A percentile compares a stretch with the other conserved stretches of the same genome.
phyloP scores from a whole-genome alignment of 2,888 invertebrate genomes.

The Andrena bucephala region DNA sequence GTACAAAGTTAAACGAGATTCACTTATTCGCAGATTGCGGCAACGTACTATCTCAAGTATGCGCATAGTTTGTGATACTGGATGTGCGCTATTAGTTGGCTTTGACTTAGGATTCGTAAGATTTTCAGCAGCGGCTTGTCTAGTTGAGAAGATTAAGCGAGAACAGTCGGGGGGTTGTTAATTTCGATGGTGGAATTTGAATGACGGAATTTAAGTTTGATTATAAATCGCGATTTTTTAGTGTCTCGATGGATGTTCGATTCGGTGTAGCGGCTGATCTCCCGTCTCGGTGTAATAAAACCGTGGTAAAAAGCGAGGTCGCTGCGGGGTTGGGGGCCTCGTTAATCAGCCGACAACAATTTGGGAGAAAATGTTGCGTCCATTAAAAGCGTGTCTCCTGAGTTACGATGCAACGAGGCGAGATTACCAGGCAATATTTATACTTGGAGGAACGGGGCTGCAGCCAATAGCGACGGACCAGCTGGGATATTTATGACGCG shows the following conservation, averaged over 20 bases:
- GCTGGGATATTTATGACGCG: conserved; percentile 10
- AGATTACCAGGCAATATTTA: conserved; percentile 21
- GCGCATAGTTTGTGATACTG: too few species aligned
- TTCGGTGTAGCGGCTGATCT: not conserved
- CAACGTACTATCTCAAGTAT: too few species aligned
- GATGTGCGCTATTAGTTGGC: too few species aligned
- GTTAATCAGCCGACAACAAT: conserved; percentile 47
- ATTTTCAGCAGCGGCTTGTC: too few species aligned
- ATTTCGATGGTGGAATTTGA: not conserved
- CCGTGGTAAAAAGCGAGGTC: conserved; percentile 12
- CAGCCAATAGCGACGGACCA: conserved; percentile 14
- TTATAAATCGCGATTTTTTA: conserved; percentile 3
- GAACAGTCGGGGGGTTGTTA: not conserved
- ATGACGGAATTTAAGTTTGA: not conserved
- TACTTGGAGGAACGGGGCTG: not conserved
- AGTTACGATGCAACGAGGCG: conserved; percentile 24
- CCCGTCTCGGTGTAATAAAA: conserved; percentile 14
- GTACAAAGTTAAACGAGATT: too few species aligned
- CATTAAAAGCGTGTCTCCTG: conserved; percentile 30
- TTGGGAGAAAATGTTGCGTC: conserved; percentile 41
- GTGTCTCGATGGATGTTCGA: not conserved
- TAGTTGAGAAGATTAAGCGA: too few species aligned
- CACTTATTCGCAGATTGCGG: too few species aligned
- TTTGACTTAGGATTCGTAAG: too few species aligned
- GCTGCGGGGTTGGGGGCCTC: not conserved